Conservation (phyloP, 1,140 invertebrate genomes). For the Vollenhovia emeryi region DNA sequence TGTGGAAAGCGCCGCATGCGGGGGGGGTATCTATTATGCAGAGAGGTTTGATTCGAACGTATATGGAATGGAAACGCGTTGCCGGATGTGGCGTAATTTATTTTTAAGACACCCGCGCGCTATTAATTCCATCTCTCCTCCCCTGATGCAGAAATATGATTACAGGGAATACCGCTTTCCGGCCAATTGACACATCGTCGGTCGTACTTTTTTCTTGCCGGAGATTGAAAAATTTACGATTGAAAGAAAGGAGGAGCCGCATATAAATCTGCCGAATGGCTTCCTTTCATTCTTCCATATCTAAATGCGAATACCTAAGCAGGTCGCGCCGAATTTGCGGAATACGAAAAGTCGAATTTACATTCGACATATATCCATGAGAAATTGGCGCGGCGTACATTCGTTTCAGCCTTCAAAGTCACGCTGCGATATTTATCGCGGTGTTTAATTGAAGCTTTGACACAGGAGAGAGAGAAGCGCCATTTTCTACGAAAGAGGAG, state of each 20-base stretch:
- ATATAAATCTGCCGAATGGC: conserved; percentile 22
- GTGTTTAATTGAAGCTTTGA: background rate
- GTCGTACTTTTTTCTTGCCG: background rate
- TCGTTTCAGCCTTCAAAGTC: background rate
- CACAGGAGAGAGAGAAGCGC: too few species aligned
- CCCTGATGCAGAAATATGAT: background rate
- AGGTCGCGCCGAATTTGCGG: conserved; percentile 26
- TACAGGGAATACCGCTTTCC: background rate
- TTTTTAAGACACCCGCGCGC: background rate
- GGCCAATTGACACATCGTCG: background rate
- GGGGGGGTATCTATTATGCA: background rate
- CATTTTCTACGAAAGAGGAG: background rate
- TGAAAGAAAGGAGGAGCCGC: background rate
- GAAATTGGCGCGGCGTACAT: background rate
- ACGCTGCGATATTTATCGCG: background rate
- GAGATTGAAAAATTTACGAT: conserved; percentile 27
- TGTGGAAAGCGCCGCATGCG: background rate
- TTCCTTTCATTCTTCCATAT: conserved; percentile 32
- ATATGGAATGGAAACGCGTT: background rate
- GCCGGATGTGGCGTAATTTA: background rate
- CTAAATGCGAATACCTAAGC: conserved; percentile 36
- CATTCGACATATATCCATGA: conserved; percentile 26
- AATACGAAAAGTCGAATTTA: conserved; percentile 46
- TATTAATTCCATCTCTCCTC: background rate
- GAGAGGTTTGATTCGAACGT: background rate